These are phyloP conservation scores for Alectura lathami DNA, from an alignment of 2,113 vertebrate genomes.

Conservation along the genomic window DNA sequence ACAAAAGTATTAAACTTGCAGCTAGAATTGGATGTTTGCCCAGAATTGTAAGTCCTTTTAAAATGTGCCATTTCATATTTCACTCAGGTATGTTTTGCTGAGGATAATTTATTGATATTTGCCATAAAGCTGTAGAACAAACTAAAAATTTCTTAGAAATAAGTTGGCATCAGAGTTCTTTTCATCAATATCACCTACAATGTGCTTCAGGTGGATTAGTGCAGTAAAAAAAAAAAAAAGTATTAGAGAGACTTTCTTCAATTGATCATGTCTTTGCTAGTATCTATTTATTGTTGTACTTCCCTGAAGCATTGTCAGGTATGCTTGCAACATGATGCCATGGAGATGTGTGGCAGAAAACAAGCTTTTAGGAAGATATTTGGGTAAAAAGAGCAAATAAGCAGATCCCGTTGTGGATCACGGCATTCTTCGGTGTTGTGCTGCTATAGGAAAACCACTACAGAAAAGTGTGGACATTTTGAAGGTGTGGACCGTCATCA, in stretches of 20 bases:
- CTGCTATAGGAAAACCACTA: neutral
- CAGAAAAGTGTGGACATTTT: rapidly evolving
- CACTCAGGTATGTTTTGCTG: neutral
- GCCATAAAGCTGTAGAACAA: neutral
- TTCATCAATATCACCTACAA: neutral
- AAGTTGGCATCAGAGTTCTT: neutral
- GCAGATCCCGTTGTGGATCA: neutral
- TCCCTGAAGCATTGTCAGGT: neutral
- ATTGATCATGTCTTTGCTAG: neutral
- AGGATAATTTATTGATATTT: neutral
- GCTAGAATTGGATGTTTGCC: constrained; percentile 5
- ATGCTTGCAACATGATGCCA: rapidly evolving
- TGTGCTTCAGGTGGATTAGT: neutral
- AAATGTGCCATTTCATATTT: neutral
- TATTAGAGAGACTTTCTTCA: neutral
- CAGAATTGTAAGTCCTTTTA: neutral
- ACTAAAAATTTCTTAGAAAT: neutral
- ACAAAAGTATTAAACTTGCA: neutral
- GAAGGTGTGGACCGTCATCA: neutral
- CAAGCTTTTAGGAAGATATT: neutral
- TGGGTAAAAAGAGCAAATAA: neutral
- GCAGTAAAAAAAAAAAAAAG: neutral
- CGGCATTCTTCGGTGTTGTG: neutral
- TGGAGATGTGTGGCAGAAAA: neutral
- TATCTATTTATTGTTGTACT: neutral